phyloP scores from a whole-genome alignment of 1,140 invertebrate genomes.

The Cotesia glomerata region DNA sequence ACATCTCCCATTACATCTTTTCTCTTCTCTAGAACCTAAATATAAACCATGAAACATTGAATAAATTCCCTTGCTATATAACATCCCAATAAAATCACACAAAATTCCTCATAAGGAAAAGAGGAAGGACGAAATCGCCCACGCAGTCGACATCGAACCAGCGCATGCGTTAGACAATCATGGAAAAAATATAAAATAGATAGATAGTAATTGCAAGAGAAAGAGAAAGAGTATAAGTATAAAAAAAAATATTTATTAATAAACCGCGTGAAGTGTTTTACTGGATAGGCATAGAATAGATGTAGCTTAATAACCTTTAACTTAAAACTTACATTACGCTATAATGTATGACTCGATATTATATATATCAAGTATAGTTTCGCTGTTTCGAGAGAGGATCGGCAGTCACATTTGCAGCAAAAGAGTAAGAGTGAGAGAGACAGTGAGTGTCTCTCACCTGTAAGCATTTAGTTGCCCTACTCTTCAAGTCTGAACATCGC shows the following conservation, averaged over 20 bases:
- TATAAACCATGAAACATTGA: too few relatives aligned
- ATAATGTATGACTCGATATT: too few relatives aligned
- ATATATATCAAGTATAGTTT: too few relatives aligned
- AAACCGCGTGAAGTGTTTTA: too few relatives aligned
- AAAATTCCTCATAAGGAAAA: constrained; percentile 24
- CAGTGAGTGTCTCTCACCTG: constrained; percentile 46
- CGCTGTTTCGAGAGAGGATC: background rate
- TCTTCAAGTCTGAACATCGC: constrained; percentile 5
- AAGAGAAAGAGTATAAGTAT: background rate
- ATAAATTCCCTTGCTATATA: too few relatives aligned
- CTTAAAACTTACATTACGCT: too few relatives aligned
- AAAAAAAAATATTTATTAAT: too few relatives aligned
- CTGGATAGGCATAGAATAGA: too few relatives aligned
- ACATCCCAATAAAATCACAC: too few relatives aligned
- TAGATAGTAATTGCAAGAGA: background rate
- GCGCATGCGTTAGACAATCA: background rate
- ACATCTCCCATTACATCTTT: background rate
- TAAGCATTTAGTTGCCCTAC: constrained; percentile 51
- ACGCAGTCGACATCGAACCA: background rate
- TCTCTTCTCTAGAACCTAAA: too few relatives aligned
- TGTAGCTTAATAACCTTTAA: too few relatives aligned
- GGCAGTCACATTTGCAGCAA: background rate
- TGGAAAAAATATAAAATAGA: background rate
- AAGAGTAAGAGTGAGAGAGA: background rate
- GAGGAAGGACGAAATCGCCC: constrained; percentile 19